Conservation (phyloP, 2,888 invertebrate genomes). For the Aphodius granarius region DNA sequence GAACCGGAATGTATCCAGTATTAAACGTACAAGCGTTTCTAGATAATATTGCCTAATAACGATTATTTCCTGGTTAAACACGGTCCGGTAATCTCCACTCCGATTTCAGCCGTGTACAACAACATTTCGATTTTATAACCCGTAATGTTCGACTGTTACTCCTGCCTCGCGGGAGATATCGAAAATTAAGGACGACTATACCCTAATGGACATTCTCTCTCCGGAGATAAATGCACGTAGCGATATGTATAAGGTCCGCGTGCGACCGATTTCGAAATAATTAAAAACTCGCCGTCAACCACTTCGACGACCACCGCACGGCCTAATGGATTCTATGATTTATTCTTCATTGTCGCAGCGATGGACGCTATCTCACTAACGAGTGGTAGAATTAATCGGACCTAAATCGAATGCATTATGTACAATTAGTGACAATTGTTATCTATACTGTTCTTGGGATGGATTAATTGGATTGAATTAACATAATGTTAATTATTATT, state of each 20-base stretch:
- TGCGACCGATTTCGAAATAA: constrained; percentile 16
- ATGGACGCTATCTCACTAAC: background rate
- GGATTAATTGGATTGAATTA: background rate
- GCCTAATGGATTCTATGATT: background rate
- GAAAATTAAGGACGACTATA: constrained; percentile 36
- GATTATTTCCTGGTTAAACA: constrained; percentile 30
- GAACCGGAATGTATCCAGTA: constrained; percentile 6
- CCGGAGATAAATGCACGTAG: constrained; percentile 22
- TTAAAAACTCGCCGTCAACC: constrained; percentile 6
- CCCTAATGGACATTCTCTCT: constrained; percentile 27
- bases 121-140: constrained; percentile 44
- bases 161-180: constrained; percentile 36
- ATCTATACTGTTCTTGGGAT: background rate
- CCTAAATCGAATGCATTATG: background rate
- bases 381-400: background rate
- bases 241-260: background rate
- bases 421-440: background rate
- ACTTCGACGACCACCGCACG: background rate
- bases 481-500: background rate
- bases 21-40: constrained; percentile 17
- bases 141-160: constrained; percentile 38
- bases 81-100: constrained; percentile 35
- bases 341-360: background rate
- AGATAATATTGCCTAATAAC: constrained; percentile 26
- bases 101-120: constrained; percentile 41